Conservation (phyloP, 1,140 invertebrate genomes). For the Caenorhabditis briggsae region DNA sequence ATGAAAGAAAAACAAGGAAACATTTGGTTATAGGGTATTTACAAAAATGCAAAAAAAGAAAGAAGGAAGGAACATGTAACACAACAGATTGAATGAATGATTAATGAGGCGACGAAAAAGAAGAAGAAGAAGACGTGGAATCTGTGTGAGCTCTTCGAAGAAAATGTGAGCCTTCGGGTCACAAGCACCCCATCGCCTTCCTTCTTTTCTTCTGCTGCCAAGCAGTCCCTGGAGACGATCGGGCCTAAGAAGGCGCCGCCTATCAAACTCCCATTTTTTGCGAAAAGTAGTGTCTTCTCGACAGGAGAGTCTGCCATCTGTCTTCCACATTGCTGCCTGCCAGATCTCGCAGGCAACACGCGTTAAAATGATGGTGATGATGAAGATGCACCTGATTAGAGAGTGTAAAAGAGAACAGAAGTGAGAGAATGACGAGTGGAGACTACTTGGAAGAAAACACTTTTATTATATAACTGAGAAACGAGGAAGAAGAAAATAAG, state of each 20-base stretch:
- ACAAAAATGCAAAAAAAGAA: constrained; percentile 21
- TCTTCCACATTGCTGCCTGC: background rate
- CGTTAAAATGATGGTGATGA: constrained; percentile 40
- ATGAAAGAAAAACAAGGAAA: background rate
- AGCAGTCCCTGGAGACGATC: constrained; percentile 46
- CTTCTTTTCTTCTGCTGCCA: background rate
- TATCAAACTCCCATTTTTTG: constrained; percentile 51
- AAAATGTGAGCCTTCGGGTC: constrained; percentile 40
- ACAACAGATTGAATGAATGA: constrained; percentile 27
- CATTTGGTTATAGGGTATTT: background rate
- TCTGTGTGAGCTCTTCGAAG: constrained; percentile 18
- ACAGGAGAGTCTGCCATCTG: background rate
- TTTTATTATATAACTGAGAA: constrained; percentile 34
- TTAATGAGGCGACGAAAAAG: constrained; percentile 40
- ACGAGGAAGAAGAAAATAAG: background rate
- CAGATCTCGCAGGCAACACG: constrained; percentile 21
- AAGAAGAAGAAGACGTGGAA: constrained; percentile 31
- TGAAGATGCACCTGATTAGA: constrained; percentile 39
- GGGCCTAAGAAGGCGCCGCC: constrained; percentile 49
- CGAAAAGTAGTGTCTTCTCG: constrained; percentile 38
- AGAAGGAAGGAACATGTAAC: background rate
- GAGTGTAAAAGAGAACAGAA: background rate
- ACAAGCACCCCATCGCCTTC: constrained; percentile 22
- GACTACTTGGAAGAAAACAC: background rate
- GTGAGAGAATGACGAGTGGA: background rate